Percentiles rank a stretch among this genome's conserved stretches.
Evolutionary conservation across 2,888 invertebrate species (phyloP).

Genomic region (Acanthococcus lagerstroemiae): DNA sequence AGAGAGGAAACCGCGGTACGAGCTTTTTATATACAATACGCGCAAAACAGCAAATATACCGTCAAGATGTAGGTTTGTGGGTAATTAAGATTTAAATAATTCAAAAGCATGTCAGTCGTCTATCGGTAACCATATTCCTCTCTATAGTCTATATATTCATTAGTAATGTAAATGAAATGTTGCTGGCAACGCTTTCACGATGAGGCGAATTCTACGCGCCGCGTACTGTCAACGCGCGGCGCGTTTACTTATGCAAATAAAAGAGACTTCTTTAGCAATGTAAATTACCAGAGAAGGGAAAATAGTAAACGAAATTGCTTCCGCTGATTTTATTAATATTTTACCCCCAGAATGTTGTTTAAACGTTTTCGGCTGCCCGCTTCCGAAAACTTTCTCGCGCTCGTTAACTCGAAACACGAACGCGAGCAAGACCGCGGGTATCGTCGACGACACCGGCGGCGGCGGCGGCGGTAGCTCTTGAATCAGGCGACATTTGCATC

Average conservation of each 20-base stretch:
- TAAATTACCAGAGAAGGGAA: conserved; percentile 17
- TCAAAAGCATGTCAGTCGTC: conserved; percentile 19
- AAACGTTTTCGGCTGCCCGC: too few relatives aligned
- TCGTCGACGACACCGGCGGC: background rate
- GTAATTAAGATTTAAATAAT: conserved; percentile 23
- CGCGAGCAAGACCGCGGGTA: too few relatives aligned
- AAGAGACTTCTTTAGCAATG: conserved; percentile 23
- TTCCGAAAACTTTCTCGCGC: too few relatives aligned
- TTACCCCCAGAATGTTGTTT: background rate
- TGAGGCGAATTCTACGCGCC: background rate
- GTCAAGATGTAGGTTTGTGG: conserved; percentile 15
- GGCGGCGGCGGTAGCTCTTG: too few relatives aligned
- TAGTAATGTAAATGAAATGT: background rate
- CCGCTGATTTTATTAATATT: conserved; percentile 23
- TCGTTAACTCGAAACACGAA: too few relatives aligned
- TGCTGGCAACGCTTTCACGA: background rate
- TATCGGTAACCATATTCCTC: background rate
- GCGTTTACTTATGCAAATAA: conserved; percentile 29
- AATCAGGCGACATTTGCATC: too few relatives aligned
- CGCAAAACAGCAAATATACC: too few relatives aligned
- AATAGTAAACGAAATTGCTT: conserved; percentile 19
- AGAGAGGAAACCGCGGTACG: too few relatives aligned
- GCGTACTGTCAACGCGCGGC: background rate
- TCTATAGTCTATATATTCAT: background rate
- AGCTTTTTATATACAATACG: too few relatives aligned